Conservation (phyloP, 2,888 invertebrate genomes). For the Drosophila mercatorum region DNA sequence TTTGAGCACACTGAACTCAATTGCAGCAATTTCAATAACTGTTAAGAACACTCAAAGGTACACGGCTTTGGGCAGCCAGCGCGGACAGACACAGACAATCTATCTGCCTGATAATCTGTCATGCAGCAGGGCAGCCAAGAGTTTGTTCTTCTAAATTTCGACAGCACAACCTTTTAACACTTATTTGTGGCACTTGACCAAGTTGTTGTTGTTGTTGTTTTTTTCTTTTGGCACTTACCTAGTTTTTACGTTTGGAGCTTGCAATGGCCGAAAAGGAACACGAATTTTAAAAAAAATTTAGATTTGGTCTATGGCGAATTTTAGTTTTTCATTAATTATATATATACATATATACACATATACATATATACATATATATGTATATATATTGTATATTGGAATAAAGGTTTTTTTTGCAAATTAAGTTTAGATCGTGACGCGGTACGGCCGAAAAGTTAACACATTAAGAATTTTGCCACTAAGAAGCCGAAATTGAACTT, state of each 20-base stretch:
- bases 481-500: constrained; percentile 72
- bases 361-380: not conserved
- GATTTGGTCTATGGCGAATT: constrained; percentile 49
- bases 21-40: constrained; percentile 77
- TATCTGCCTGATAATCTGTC: constrained; percentile 59
- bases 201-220: not conserved
- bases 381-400: constrained; percentile 1
- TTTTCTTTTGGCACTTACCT: constrained; percentile 51
- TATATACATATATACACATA: constrained; percentile 1
- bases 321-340: constrained; percentile 22
- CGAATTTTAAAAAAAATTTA: constrained; percentile 32
- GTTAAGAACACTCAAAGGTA: constrained; percentile 67
- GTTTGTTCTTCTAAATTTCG: constrained; percentile 7
- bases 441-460: constrained; percentile 69
- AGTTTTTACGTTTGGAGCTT: constrained; percentile 33
- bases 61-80: constrained; percentile 25
- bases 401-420: constrained; percentile 30
- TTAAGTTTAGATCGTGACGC: constrained; percentile 62
- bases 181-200: constrained; percentile 17
- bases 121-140: constrained; percentile 30
- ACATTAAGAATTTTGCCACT: constrained; percentile 75
- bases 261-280: constrained; percentile 44
- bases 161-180: constrained; percentile 4
- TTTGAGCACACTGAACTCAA: constrained; percentile 71
- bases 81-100: constrained; percentile 1